Percentiles rank a stretch among this genome's conserved stretches.
Evolutionary conservation across 2,113 vertebrate genomes (phyloP).

Genomic region (Pipra filicauda): DNA sequence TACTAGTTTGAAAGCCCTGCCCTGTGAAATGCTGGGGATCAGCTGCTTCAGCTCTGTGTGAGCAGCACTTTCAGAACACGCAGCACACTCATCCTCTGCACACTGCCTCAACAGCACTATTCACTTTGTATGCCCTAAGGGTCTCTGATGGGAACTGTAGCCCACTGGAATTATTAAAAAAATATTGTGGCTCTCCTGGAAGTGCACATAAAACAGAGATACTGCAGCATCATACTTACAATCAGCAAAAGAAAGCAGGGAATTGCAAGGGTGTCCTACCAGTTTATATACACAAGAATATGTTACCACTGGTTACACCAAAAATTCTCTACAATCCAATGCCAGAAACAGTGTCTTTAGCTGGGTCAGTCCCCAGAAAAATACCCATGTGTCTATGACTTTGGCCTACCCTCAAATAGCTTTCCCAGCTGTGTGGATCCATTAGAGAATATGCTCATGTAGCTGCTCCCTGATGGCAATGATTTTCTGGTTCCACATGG

Average conservation of each 20-base stretch:
- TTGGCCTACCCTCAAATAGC: neutral
- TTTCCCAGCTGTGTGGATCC: neutral
- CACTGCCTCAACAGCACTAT: accelerated
- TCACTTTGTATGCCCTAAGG: neutral
- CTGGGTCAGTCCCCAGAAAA: neutral
- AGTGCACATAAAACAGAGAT: neutral
- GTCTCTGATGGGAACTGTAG: neutral
- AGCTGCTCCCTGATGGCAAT: neutral
- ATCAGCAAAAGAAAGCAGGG: neutral
- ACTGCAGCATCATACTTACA: neutral
- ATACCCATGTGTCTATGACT: accelerated
- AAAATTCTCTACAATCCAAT: neutral
- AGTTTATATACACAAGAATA: neutral
- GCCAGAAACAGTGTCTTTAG: neutral
- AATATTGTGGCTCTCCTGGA: neutral
- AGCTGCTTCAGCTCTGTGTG: neutral
- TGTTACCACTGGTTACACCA: neutral
- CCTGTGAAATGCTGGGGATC: neutral
- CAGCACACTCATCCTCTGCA: neutral
- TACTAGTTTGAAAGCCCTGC: neutral
- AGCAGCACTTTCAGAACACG: neutral
- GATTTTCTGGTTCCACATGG: neutral
- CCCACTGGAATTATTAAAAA: neutral
- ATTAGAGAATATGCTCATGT: accelerated
- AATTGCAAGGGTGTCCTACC: neutral